Evolutionary conservation across 2,797 vertebrate species (phyloP).

Genomic region (Hipposideros larvatus): DNA sequence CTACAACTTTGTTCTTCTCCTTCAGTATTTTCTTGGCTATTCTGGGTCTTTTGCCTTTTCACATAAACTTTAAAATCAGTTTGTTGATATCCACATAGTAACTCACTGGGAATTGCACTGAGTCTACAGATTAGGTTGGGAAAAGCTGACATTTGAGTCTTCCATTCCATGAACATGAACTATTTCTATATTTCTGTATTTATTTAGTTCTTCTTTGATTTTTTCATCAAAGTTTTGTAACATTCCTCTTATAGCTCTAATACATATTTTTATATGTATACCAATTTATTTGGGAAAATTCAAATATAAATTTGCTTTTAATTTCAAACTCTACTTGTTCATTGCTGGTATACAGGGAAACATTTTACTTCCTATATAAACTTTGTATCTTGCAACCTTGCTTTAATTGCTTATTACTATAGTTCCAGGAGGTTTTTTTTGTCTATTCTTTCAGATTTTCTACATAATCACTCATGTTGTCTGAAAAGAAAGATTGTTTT

Average conservation of each 20-base stretch:
- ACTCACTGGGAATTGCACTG: background rate
- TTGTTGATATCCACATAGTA: background rate
- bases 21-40: background rate
- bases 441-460: background rate
- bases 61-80: background rate
- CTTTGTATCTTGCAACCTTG: background rate
- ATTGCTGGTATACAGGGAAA: background rate
- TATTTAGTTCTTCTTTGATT: background rate
- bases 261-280: background rate
- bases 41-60: background rate
- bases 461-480: background rate
- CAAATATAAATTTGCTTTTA: background rate
- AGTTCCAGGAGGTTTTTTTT: background rate
- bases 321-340: background rate
- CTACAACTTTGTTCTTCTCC: background rate
- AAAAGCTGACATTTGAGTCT: background rate
- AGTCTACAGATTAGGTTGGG: background rate
- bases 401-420: background rate
- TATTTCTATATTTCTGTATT: background rate
- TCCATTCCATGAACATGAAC: background rate
- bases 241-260: background rate
- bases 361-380: background rate
- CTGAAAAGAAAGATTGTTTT: background rate
- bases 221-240: background rate
- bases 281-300: background rate